Percentiles rank a stretch among this genome's conserved stretches.
phyloP scores from a whole-genome alignment of 2,113 vertebrate genomes.

The Synchiropus splendidus region DNA sequence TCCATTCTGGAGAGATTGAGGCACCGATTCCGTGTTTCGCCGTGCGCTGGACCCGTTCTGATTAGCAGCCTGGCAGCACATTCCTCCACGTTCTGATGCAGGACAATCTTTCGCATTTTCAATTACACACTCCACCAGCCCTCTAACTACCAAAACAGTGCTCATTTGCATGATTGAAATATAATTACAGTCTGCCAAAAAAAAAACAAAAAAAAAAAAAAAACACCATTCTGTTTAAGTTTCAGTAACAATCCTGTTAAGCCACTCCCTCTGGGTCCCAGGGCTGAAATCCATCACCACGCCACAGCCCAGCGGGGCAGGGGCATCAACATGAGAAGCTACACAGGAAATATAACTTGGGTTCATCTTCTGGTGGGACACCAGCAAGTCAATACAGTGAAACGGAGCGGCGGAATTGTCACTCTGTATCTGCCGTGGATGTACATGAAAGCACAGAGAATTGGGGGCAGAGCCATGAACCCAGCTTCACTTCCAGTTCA shows the following conservation, averaged over 20 bases:
- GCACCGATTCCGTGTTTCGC: slow-evolving; percentile 41
- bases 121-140: slow-evolving; percentile 73
- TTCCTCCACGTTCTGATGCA: slow-evolving; percentile 65
- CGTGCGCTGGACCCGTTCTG: slow-evolving; percentile 46
- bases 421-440: no score
- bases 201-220: slow-evolving; percentile 17
- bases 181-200: slow-evolving; percentile 58
- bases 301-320: slow-evolving; percentile 1
- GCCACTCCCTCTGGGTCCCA: slow-evolving; percentile 7
- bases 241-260: slow-evolving; percentile 47
- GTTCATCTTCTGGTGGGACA: no score
- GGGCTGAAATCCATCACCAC: slow-evolving; percentile 30
- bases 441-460: no score
- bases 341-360: no score
- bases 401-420: no score
- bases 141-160: slow-evolving; percentile 68
- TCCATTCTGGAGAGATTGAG: slow-evolving; percentile 61
- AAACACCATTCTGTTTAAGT: slow-evolving; percentile 56
- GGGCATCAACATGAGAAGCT: slow-evolving; percentile 3
- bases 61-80: slow-evolving; percentile 59
- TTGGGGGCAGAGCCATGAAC: no score
- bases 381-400: no score
- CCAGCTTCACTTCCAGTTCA: no score
- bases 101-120: slow-evolving; percentile 71
- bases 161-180: slow-evolving; percentile 74